Evolutionary conservation across 2,113 vertebrate species (phyloP).

Genomic region (Cyphomyrus plagiostoma): DNA sequence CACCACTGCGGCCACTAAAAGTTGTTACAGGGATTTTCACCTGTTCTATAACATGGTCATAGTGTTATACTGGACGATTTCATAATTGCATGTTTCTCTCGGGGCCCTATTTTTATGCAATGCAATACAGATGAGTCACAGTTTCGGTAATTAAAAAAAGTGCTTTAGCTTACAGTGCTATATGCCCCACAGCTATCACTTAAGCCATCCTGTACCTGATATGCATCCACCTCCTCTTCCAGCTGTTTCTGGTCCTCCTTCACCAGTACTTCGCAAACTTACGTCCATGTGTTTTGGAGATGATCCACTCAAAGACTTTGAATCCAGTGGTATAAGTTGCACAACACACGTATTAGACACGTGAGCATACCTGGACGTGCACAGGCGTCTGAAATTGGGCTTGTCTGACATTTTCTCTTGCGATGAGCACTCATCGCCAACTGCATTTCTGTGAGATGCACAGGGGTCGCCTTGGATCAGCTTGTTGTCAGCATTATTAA

Average conservation of each 20-base stretch:
- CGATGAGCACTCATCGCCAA: neutral
- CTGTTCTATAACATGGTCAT: neutral
- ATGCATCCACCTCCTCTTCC: neutral
- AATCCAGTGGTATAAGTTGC: neutral
- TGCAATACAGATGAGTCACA: neutral
- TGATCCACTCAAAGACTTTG: neutral
- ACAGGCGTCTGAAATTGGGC: neutral
- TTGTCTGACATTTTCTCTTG: neutral
- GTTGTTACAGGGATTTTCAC: neutral
- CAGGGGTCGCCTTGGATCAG: neutral
- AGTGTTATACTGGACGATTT: neutral
- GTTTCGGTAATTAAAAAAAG: neutral
- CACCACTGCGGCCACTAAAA: neutral
- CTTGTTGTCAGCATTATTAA: neutral
- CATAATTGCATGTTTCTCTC: neutral
- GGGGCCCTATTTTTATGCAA: neutral
- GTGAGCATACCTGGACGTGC: neutral
- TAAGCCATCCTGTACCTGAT: neutral
- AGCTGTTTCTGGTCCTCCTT: neutral
- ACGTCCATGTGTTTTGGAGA: neutral
- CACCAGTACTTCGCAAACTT: neutral
- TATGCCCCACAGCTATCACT: neutral
- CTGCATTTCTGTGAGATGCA: neutral
- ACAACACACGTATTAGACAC: neutral
- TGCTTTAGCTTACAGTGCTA: neutral